phyloP scores from a whole-genome alignment of 2,888 invertebrate genomes.

The Heteromurus nitidus region DNA sequence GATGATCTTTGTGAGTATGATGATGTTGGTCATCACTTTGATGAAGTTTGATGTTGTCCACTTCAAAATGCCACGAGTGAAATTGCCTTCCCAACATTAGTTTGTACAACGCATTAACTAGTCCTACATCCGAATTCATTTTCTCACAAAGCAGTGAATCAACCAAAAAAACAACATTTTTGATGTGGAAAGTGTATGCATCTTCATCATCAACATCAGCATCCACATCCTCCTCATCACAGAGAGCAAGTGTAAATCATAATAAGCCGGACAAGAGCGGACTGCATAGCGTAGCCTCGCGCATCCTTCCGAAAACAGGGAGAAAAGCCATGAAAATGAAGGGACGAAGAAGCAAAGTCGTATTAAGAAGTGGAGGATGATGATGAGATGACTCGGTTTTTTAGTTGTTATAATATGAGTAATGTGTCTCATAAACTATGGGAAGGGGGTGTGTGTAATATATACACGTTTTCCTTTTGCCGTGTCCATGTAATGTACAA shows the following conservation, averaged over 20 bases:
- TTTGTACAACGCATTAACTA: neutral
- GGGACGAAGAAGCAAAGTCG: conserved; percentile 30
- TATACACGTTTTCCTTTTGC: conserved; percentile 16
- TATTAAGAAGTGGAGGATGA: conserved; percentile 24
- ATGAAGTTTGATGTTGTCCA: conserved; percentile 28
- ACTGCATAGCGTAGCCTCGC: neutral
- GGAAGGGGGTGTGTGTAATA: conserved; percentile 67
- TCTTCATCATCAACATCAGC: neutral
- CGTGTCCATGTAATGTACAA: no score
- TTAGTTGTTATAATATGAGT: conserved; percentile 69
- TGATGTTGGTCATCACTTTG: conserved; percentile 32
- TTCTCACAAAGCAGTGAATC: no score
- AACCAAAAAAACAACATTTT: neutral
- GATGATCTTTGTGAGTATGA: conserved; percentile 37
- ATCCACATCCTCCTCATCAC: conserved; percentile 3
- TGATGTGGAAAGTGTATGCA: neutral
- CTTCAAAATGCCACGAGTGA: conserved; percentile 13
- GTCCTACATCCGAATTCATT: neutral
- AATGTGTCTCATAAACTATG: conserved; percentile 72
- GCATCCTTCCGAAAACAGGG: neutral
- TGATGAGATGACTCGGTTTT: conserved; percentile 53
- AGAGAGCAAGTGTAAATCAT: conserved; percentile 31
- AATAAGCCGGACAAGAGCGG: conserved; percentile 32
- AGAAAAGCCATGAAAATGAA: conserved; percentile 36
- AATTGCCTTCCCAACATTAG: neutral